Evolutionary conservation across 2,888 invertebrate genomes (phyloP).

Genomic region (Eupithecia centaureata): DNA sequence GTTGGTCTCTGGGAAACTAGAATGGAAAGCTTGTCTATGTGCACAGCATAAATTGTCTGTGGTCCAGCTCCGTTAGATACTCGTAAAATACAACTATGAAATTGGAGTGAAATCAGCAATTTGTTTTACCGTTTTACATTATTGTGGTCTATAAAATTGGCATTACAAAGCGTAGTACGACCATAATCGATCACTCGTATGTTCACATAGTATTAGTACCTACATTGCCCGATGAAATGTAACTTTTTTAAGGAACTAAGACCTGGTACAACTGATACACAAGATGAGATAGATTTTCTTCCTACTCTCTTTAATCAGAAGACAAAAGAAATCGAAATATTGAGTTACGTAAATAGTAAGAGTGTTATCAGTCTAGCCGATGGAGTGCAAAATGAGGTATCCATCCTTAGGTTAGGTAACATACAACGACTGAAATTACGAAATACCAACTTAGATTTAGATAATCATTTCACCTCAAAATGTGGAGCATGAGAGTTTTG

Average conservation of each 20-base stretch:
- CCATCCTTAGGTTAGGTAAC: too few relatives aligned
- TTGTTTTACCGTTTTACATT: constrained; percentile 23
- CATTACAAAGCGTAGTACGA: neutral
- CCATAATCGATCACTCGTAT: neutral
- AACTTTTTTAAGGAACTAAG: too few relatives aligned
- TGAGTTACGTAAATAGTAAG: too few relatives aligned
- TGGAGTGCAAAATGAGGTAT: neutral
- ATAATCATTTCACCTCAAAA: neutral
- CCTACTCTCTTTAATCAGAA: too few relatives aligned
- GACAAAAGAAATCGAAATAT: too few relatives aligned
- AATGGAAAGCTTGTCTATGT: constrained; percentile 35
- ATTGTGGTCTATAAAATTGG: constrained; percentile 5
- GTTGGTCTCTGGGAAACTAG: constrained; percentile 32
- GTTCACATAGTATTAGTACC: neutral
- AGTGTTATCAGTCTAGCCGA: too few relatives aligned
- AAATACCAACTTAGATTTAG: neutral
- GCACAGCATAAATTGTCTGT: constrained; percentile 32
- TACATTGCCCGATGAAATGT: too few relatives aligned
- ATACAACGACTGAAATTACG: neutral
- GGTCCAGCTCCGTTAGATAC: constrained; percentile 29
- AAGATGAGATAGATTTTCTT: neutral
- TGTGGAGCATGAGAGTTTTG: constrained; percentile 2
- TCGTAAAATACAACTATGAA: constrained; percentile 19
- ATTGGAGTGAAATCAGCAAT: constrained; percentile 26
- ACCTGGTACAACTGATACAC: too few relatives aligned